Evolutionary conservation across 2,797 vertebrate genomes (phyloP).

Genomic region (Psittacula derbiana): DNA sequence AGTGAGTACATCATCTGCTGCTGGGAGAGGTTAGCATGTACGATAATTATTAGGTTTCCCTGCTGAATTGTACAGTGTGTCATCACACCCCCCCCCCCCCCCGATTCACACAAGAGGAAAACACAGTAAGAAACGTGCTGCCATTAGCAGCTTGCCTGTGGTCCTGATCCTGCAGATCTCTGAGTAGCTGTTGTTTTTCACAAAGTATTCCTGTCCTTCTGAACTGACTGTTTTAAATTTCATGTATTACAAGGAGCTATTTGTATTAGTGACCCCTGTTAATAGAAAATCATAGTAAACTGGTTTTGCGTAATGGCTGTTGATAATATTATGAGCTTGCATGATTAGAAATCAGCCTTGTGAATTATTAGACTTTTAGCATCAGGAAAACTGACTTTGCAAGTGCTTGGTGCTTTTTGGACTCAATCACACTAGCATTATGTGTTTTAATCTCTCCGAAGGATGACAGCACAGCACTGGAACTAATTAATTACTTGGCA

Average conservation of each 20-base stretch:
- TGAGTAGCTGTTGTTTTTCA: background rate
- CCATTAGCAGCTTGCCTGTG: background rate
- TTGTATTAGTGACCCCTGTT: background rate
- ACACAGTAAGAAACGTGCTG: background rate
- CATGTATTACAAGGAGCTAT: background rate
- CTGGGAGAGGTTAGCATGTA: conserved; percentile 13
- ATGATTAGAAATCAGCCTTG: background rate
- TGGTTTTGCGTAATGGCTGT: background rate
- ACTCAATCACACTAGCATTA: background rate
- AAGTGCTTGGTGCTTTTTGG: conserved; percentile 6
- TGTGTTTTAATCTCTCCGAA: background rate
- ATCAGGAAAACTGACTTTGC: background rate
- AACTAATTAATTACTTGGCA: conserved; percentile 42
- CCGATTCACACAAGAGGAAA: background rate
- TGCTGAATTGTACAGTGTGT: conserved; percentile 21
- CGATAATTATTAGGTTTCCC: conserved; percentile 39
- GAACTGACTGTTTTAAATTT: rapidly evolving
- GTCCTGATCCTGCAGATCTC: background rate
- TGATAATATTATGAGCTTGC: background rate
- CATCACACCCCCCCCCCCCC: background rate
- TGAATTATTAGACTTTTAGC: background rate
- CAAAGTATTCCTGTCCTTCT: background rate
- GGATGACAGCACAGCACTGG: background rate
- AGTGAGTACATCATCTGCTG: conserved; percentile 81
- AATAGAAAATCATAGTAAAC: background rate